These are phyloP conservation scores for Scopus umbretta DNA, from an alignment of 2,113 vertebrate species.

Conservation along the genomic window DNA sequence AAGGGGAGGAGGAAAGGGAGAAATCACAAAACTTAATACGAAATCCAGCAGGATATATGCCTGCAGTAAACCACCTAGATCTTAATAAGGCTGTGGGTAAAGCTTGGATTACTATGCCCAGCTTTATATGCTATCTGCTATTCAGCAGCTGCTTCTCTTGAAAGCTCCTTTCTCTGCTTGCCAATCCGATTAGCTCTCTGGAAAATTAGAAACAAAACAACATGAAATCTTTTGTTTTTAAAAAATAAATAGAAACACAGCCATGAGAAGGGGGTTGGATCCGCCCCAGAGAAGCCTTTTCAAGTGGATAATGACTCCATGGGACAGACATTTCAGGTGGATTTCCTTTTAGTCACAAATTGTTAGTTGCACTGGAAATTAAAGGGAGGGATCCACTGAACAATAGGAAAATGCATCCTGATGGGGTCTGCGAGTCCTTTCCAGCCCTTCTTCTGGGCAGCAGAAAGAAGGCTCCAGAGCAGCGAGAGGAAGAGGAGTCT, in stretches of 20 bases:
- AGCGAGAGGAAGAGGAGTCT: background rate
- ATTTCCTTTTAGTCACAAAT: background rate
- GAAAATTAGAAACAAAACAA: background rate
- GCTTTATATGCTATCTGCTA: background rate
- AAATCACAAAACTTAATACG: background rate
- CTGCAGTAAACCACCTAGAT: background rate
- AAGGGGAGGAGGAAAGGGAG: background rate
- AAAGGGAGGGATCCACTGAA: background rate
- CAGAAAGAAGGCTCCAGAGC: background rate
- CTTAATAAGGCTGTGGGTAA: constrained; percentile 9
- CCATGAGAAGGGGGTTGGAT: background rate
- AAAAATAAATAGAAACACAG: background rate
- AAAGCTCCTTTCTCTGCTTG: background rate
- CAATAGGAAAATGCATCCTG: background rate
- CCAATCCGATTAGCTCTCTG: background rate
- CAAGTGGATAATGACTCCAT: background rate
- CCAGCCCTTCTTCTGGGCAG: background rate
- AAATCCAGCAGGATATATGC: background rate
- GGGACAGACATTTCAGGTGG: background rate
- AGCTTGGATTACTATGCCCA: background rate
- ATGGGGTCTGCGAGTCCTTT: background rate
- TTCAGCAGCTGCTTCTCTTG: background rate
- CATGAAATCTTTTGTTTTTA: background rate
- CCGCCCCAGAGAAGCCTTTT: background rate
- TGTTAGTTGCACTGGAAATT: background rate